A percentile compares a stretch with the other conserved stretches of the same genome.
Evolutionary conservation across 1,140 invertebrate species (phyloP).

Genomic region (Carcinoscorpius rotundicauda): DNA sequence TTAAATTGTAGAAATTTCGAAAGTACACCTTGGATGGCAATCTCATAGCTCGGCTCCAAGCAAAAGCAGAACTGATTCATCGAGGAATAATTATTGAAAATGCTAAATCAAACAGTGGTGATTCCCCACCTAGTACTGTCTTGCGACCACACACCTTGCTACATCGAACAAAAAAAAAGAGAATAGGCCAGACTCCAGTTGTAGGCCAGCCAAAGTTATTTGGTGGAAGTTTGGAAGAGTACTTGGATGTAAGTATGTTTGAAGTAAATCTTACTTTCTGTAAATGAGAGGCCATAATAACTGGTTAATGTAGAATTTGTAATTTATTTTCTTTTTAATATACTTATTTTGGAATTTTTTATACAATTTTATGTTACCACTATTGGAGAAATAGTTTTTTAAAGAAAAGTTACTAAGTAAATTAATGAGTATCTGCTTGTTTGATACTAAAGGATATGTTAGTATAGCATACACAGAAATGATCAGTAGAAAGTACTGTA

Average conservation of each 20-base stretch:
- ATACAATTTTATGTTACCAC: too few relatives aligned
- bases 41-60: slow-evolving; percentile 74
- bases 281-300: too few relatives aligned
- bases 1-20: slow-evolving; percentile 63
- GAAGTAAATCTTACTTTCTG: too few relatives aligned
- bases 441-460: too few relatives aligned
- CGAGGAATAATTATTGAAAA: slow-evolving; percentile 44
- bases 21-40: slow-evolving; percentile 81
- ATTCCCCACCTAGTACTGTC: slow-evolving; percentile 11
- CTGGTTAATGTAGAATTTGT: too few relatives aligned
- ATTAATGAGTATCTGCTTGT: too few relatives aligned
- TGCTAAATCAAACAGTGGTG: neutral
- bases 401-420: too few relatives aligned
- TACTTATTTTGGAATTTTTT: too few relatives aligned
- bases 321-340: too few relatives aligned
- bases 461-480: too few relatives aligned
- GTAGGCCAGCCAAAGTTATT: slow-evolving; percentile 75
- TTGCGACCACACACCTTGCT: slow-evolving; percentile 18
- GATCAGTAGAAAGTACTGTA: too few relatives aligned
- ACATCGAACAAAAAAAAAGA: slow-evolving; percentile 50
- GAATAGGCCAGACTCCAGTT: slow-evolving; percentile 55
- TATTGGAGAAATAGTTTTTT: too few relatives aligned
- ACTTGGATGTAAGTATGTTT: slow-evolving; percentile 45
- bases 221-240: slow-evolving; percentile 86
- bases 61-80: slow-evolving; percentile 70